Conservation (phyloP, 2,113 vertebrate species). For the Etheostoma cragini region DNA sequence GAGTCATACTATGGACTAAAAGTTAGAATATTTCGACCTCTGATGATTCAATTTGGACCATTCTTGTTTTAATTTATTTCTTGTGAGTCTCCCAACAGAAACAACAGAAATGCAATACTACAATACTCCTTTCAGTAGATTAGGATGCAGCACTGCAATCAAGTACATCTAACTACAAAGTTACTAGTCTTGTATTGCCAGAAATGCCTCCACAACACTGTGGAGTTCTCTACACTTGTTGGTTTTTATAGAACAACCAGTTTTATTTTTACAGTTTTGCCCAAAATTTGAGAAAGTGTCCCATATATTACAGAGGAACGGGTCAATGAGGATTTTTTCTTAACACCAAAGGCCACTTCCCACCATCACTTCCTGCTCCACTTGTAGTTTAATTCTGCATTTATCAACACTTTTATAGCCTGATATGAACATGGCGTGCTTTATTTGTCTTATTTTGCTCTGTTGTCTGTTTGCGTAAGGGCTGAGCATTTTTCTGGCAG, state of each 20-base stretch:
- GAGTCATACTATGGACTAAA: neutral
- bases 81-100: neutral
- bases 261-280: neutral
- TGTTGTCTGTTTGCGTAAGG: neutral
- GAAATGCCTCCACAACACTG: no score
- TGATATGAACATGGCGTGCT: neutral
- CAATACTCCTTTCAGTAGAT: neutral
- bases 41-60: neutral
- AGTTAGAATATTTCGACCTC: neutral
- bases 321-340: neutral
- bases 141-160: neutral
- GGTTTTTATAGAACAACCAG: neutral
- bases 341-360: neutral
- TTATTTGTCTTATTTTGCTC: neutral
- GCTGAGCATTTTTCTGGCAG: slow-evolving; percentile 6
- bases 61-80: neutral
- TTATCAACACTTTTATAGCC: neutral
- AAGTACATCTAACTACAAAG: neutral
- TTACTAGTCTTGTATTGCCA: neutral
- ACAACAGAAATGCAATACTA: neutral
- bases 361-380: neutral
- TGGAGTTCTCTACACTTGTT: neutral
- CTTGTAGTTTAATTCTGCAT: neutral
- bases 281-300: neutral
- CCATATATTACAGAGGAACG: neutral